Base-by-base conservation (phyloP, 2,113 vertebrate genomes). In the Oriolus oriolus region DNA sequence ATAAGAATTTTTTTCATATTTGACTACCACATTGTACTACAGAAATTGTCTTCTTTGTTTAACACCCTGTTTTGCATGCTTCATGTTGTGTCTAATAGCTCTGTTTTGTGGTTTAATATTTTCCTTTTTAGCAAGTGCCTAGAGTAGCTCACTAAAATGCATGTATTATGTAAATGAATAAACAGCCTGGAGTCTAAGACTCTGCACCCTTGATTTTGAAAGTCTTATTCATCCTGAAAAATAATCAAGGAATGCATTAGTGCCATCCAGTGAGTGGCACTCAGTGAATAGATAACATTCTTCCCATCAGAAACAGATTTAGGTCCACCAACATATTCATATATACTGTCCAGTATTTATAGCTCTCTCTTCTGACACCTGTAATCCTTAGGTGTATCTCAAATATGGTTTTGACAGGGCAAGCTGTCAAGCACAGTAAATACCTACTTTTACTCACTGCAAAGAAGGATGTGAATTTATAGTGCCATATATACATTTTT, bases 51-150 rank as follows among this genome's bases (percentile, higher is more conserved):
- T 47, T 74, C 2, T 69, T 89, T 64, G 9, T 70, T 39, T 64
- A 63, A 39, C 13, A 77, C 0, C 2, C 6, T n/a, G 10, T 74
- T 84, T 84, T 3, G 0, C 21, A 17, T 63, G 7, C 5, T 65
- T 69, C 37, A 24, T 54, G 4, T 8, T 79, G 41, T 82, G 10
- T 52, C 6, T 26, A 61, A 16, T 50, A 45, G 50, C 8, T 77
- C 65, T 77, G 15, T 41, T 69, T 95, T 44, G 3, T 69, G 23
- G 20, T 13, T 84, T 74, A 77, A n/a, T 90, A 37, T 68, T 88
- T 52, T 57, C 42, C 8, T 74, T 88, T 92, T 81, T 54, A 57
- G 23, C 16, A 45, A 89, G 33, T 69, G 12, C 22, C 14, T 76
- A 37, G 3, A 21, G 10, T 64, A 54, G 31, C 53, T 84, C 37